Conservation (phyloP, 92 coral and sea anemone species). For the Epizoanthus fatuus region DNA sequence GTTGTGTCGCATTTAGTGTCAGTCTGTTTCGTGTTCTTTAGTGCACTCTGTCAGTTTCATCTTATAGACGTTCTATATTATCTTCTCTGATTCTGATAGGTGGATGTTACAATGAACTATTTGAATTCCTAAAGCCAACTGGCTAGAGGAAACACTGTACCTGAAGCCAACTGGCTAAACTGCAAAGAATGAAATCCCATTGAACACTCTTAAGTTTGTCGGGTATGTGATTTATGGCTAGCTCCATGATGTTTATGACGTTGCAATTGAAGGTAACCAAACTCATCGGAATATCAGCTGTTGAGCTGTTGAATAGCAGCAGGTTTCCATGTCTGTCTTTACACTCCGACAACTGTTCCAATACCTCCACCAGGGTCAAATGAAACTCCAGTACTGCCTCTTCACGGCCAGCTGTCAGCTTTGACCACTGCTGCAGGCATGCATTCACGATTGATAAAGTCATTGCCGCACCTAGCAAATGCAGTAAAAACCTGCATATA, state of each 20-base stretch:
- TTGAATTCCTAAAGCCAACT: neutral
- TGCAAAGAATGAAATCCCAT: slow-evolving; percentile 96
- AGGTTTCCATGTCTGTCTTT: slow-evolving; percentile 69
- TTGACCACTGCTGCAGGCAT: slow-evolving; percentile 83
- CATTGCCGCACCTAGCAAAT: slow-evolving; percentile 59
- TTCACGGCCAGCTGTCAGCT: slow-evolving; percentile 67
- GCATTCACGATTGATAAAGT: slow-evolving; percentile 61
- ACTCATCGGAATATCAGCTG: slow-evolving; percentile 40
- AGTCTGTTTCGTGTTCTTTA: too few relatives aligned
- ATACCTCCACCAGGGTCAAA: slow-evolving; percentile 73
- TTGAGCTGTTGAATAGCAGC: slow-evolving; percentile 69
- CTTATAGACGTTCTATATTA: too few relatives aligned
- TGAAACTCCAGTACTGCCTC: slow-evolving; percentile 87
- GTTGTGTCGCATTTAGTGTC: too few relatives aligned
- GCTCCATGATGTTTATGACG: slow-evolving; percentile 67
- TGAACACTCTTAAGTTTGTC: slow-evolving; percentile 60
- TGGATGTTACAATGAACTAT: neutral
- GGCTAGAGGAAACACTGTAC: slow-evolving; percentile 25
- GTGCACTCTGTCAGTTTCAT: too few relatives aligned
- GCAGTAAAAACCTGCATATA: too few relatives aligned
- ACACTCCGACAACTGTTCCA: slow-evolving; percentile 81
- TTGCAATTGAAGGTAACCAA: slow-evolving; percentile 78
- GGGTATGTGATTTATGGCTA: slow-evolving; percentile 67
- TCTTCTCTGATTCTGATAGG: too few relatives aligned
- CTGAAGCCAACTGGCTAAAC: slow-evolving; percentile 96